Percentiles rank a stretch among this genome's conserved stretches.
phyloP scores from a whole-genome alignment of 2,797 vertebrate species.

The Cuculus canorus region DNA sequence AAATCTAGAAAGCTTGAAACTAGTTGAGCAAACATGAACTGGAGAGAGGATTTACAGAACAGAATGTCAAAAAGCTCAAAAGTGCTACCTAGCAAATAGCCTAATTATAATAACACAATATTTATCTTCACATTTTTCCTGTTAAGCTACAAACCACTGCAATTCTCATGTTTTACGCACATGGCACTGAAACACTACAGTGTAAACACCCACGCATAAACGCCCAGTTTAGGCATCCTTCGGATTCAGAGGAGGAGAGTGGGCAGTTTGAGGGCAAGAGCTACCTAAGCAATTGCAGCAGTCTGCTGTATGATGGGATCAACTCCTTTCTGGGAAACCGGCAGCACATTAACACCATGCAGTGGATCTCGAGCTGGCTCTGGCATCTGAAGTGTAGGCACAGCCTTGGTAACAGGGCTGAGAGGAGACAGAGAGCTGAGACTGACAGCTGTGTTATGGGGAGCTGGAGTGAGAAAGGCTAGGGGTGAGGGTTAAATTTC shows the following conservation, averaged over 20 bases:
- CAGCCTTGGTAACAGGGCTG: neutral
- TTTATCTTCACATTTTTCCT: neutral
- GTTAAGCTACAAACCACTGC: neutral
- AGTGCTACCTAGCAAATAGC: neutral
- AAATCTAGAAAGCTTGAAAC: neutral
- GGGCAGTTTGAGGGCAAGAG: neutral
- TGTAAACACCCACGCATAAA: neutral
- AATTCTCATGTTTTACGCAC: neutral
- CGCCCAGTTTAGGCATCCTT: neutral
- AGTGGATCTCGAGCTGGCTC: neutral
- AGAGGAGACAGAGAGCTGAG: neutral
- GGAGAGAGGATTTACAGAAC: neutral
- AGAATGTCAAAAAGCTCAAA: neutral
- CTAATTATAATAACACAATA: neutral
- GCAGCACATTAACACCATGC: neutral
- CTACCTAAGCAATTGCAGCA: neutral
- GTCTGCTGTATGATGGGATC: neutral
- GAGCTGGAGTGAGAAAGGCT: conserved; percentile 23
- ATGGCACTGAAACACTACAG: neutral
- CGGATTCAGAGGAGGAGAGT: neutral
- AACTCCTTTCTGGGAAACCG: neutral
- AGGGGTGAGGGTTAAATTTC: conserved; percentile 1
- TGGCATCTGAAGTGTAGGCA: neutral
- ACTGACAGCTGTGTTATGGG: neutral
- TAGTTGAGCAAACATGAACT: neutral